These are phyloP conservation scores for Orthosia gracilis DNA, from an alignment of 2,888 invertebrate genomes.

Conservation along the genomic window DNA sequence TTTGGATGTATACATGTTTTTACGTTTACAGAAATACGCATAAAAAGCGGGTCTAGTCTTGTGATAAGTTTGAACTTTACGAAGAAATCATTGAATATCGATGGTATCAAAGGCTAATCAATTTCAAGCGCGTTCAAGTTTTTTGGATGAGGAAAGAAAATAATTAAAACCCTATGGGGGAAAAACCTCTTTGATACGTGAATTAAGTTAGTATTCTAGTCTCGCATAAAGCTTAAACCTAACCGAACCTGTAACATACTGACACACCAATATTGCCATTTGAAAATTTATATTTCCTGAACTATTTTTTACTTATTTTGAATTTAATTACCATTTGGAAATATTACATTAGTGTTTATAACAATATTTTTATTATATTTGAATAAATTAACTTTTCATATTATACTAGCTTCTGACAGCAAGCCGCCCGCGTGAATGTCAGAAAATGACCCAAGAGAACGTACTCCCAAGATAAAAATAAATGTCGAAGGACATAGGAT, in stretches of 20 bases:
- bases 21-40: not conserved
- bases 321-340: not conserved
- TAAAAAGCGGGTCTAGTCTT: not conserved
- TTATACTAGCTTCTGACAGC: too few relatives aligned
- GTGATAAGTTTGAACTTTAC: not conserved
- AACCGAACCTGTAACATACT: constrained; percentile 7
- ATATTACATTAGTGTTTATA: not conserved
- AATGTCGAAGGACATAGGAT: too few relatives aligned
- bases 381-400: not conserved
- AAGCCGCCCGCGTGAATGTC: too few relatives aligned
- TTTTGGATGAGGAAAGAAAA: not conserved
- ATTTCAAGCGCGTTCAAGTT: not conserved
- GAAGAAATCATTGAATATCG: constrained; percentile 1
- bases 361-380: not conserved
- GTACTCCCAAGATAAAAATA: too few relatives aligned
- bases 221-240: not conserved
- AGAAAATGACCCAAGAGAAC: too few relatives aligned
- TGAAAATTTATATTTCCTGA: constrained; percentile 35
- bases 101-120: not conserved
- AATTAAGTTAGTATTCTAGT: not conserved
- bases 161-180: not conserved
- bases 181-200: not conserved
- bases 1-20: not conserved
- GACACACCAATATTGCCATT: constrained; percentile 28
- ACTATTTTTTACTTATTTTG: not conserved